phyloP scores from a whole-genome alignment of 2,113 vertebrate genomes.

The Lathamus discolor region DNA sequence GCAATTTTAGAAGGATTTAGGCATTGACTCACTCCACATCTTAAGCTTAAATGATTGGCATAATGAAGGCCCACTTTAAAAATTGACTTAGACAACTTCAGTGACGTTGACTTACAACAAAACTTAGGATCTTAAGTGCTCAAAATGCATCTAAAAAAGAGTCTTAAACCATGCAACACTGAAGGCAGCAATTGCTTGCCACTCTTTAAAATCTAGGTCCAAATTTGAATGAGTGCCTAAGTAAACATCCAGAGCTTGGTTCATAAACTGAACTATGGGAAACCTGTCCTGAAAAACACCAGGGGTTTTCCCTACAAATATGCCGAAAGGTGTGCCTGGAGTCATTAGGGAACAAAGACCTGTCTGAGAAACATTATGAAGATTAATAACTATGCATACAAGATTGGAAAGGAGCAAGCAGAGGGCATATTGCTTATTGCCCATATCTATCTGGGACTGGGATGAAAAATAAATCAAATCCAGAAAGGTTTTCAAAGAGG shows the following conservation, averaged over 20 bases:
- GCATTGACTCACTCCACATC: not conserved
- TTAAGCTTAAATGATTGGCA: not conserved
- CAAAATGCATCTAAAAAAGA: not conserved
- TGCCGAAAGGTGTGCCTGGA: constrained; percentile 52
- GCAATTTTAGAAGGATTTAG: not conserved
- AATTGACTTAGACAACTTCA: not conserved
- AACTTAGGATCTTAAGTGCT: not conserved
- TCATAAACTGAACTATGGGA: constrained; percentile 38
- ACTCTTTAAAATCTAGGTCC: not conserved
- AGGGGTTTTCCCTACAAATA: constrained; percentile 49
- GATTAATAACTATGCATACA: constrained; percentile 68
- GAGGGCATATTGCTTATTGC: constrained; percentile 64
- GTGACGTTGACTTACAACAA: not conserved
- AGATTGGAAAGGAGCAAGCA: constrained; percentile 58
- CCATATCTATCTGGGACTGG: constrained; percentile 36
- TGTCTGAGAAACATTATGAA: constrained; percentile 65
- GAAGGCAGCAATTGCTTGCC: not conserved
- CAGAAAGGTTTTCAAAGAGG: constrained; percentile 13
- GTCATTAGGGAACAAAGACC: constrained; percentile 66
- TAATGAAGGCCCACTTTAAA: not conserved
- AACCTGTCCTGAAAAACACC: constrained; percentile 45
- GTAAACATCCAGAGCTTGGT: constrained; percentile 29
- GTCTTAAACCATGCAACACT: not conserved
- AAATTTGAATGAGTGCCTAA: constrained; percentile 24
- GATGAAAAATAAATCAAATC: constrained; percentile 61